Base-by-base conservation (phyloP, 2,888 invertebrate species). In the Calliopum simillimum region DNA sequence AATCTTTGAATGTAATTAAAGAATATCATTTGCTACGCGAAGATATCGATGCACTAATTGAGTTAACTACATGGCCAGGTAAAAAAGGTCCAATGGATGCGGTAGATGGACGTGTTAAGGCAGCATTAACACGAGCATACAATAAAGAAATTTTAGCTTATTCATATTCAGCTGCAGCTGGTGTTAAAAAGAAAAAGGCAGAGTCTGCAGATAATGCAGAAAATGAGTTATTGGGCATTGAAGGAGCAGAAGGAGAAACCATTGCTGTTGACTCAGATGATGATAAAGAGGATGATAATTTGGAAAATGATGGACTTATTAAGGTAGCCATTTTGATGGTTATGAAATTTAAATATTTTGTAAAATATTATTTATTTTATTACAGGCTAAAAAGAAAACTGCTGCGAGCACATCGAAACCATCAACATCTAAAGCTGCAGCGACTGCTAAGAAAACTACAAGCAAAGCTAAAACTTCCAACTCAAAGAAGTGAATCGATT, bases 61-160 rank as follows among this genome's bases (percentile, higher is more conserved):
- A 99, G 81, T 84, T 99, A 43, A 91, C 94, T 0, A 85, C 91
- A 47, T 99, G 98, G 97, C 92, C 95, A 0, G 91, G 90, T 49
- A 89, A 90, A 77, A 89, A 90, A 76, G 94, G 97, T 84, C 92
- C 93, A 0, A 91, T 94, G 87, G 89, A 91, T 62, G 86, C 89
- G 71, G 88, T 99, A 25, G 94, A 94, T 75, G 89, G 92, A 14
- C 94, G 94, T 87, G 93, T 95, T 0, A 99, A 99, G 88, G 91
- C 97, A 0, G 96, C 98, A 0, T 93, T 99, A 84, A 99, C 99
- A 0, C 90, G 97, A 53, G 88, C 93, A 0, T 97, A 96, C 85
- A 99, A 99, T 86, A 98, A 98, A 85, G 91, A 91, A 75, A 89
- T 91, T 1, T 88, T 90, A 61, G 88, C 93, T 68, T 89, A 94